Percentiles rank a stretch among this genome's conserved stretches.
These are phyloP conservation scores for Acyrthosiphon pisum DNA, from an alignment of 1,140 invertebrate species.

Conservation along the genomic window DNA sequence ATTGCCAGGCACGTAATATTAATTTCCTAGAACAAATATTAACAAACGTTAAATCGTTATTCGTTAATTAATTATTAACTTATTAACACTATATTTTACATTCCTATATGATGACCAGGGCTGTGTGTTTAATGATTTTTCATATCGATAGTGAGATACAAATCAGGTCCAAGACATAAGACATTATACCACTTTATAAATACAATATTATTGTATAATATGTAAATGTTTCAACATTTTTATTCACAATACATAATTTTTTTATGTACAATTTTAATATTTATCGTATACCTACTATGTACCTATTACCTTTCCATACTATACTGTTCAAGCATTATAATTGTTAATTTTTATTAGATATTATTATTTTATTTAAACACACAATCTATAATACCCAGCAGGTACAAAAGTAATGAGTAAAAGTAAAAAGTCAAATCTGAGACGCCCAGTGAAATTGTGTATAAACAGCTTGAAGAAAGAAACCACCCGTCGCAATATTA, in stretches of 20 bases:
- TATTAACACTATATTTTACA: background rate
- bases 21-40: constrained; percentile 65
- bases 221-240: background rate
- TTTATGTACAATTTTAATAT: background rate
- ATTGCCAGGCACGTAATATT: constrained; percentile 67
- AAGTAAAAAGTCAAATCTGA: too few relatives aligned
- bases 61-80: too few relatives aligned
- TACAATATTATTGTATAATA: background rate
- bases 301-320: background rate
- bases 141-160: background rate
- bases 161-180: background rate
- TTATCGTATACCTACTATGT: background rate
- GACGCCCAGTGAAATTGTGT: too few relatives aligned
- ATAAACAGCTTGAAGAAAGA: too few relatives aligned
- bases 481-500: background rate
- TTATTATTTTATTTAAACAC: background rate
- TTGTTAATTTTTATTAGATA: background rate
- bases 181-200: background rate
- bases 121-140: background rate
- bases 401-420: too few relatives aligned
- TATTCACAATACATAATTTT: background rate
- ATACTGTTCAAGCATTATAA: background rate
- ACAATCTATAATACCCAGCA: too few relatives aligned
- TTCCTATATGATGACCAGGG: background rate
- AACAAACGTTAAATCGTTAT: background rate